Evolutionary conservation across 1,140 invertebrate species (phyloP), one percentile per base, ranked within the genome.

Genomic region (Sogatella furcifera): DNA sequence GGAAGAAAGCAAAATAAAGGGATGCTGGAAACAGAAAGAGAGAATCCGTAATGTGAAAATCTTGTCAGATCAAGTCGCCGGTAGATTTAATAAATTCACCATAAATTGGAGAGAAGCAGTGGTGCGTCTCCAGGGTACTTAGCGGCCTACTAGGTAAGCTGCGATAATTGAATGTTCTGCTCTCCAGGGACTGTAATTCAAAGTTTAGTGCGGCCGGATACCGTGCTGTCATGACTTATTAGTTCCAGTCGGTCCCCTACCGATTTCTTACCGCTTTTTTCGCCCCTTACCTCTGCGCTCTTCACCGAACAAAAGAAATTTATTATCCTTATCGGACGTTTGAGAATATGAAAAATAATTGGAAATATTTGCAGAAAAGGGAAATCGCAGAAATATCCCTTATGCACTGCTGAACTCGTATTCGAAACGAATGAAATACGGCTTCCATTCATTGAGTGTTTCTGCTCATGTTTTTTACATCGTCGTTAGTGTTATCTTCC

Each of bases 21-120:
- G 34, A 38, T 11, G 34, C 34, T 38, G 34, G 34, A 38, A 5
- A 38, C 34, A 38, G 34, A 38, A 38, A 38, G 34, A 49, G 46
- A 49, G 46, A 49, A 49, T 49, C 14, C 46, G 21, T 49, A 49
- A 49, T 49, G 46, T 49, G 46, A 49, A 49, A 49, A 49, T 49
- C 46, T 49, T 49, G 46, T 49, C 46, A 49, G 46, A 49, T 49
- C 46, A 49, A 22, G 15, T 49, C 46, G 14, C 46, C 46, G 21
- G 46, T 49, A 49, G 46, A 49, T 49, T 49, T 49, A 49, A 49
- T 49, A 49, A 49, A 49, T 49, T 49, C 46, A 49, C 46, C 46
- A 49, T 49, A 49, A 49, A 49, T 49, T 49, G 46, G 46, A 49
- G 46, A 5, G 46, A 49, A 49, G 21, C 46, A 49, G 46, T 49